These are phyloP conservation scores for Leucophenga varia DNA, from an alignment of 1,140 invertebrate genomes.

Conservation along the genomic window DNA sequence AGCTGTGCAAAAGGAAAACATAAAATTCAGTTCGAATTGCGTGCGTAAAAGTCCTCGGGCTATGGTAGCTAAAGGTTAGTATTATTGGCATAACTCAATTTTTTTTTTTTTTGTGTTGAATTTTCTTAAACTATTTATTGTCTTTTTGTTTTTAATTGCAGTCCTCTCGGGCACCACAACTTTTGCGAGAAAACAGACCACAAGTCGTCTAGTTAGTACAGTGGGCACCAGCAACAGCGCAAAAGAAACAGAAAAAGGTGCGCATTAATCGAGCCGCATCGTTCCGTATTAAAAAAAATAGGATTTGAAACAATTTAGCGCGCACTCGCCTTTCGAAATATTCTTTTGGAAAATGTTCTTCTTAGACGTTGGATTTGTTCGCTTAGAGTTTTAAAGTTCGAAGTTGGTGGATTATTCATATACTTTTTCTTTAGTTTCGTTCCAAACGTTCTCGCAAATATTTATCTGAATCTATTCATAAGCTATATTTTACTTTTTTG, in stretches of 20 bases:
- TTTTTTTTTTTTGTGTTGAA: no score
- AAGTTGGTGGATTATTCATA: no score
- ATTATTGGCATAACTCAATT: no score
- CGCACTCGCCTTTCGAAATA: not conserved
- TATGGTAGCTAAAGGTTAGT: conserved; percentile 40
- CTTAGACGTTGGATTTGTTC: no score
- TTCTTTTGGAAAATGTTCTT: not conserved
- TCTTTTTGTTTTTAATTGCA: conserved; percentile 7
- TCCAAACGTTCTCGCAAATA: no score
- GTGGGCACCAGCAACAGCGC: conserved; percentile 26
- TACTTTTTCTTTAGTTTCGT: no score
- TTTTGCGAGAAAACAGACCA: conserved; percentile 23
- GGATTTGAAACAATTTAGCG: not conserved
- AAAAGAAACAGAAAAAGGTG: conserved; percentile 32
- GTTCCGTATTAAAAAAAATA: conserved; percentile 50
- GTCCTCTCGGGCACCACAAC: conserved; percentile 29
- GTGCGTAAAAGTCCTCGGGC: conserved; percentile 45
- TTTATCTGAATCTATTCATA: conserved; percentile 2
- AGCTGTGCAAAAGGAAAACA: conserved; percentile 47
- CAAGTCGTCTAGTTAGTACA: conserved; percentile 13
- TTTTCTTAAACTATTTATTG: no score
- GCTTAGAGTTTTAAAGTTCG: no score
- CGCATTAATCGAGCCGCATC: conserved; percentile 50
- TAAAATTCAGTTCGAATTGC: conserved; percentile 38
- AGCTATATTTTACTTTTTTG: no score